Conservation (phyloP, 2,888 invertebrate genomes). For the Piscicola geometra region DNA sequence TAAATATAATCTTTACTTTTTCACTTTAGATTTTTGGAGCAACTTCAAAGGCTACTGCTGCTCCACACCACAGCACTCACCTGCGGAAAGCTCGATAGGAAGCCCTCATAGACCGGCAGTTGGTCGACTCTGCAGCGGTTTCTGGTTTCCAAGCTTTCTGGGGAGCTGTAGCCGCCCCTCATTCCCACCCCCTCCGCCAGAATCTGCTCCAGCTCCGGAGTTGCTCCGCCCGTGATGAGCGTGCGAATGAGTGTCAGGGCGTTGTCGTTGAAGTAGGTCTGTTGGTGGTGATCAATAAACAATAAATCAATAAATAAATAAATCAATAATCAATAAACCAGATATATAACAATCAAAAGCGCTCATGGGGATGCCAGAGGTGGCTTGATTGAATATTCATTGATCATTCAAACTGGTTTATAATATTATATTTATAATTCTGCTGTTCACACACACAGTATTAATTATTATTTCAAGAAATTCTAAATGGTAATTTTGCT, state of each 20-base stretch:
- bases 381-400: too few relatives aligned
- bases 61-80: too few relatives aligned
- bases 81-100: slow-evolving; percentile 77
- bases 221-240: slow-evolving; percentile 97
- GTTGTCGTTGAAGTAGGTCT: slow-evolving; percentile 99
- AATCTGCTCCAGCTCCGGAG: slow-evolving; percentile 96
- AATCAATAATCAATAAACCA: too few relatives aligned
- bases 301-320: too few relatives aligned
- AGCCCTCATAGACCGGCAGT: slow-evolving; percentile 94
- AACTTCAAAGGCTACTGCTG: too few relatives aligned
- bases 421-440: too few relatives aligned
- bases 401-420: too few relatives aligned
- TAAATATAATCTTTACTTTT: not conserved
- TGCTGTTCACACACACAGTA: too few relatives aligned
- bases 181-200: slow-evolving; percentile 98
- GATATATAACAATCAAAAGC: too few relatives aligned
- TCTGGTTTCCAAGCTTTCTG: slow-evolving; percentile 90
- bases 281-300: too few relatives aligned
- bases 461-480: too few relatives aligned
- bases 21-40: not conserved
- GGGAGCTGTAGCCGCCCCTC: slow-evolving; percentile 93
- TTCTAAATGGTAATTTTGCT: not conserved
- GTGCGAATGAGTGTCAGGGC: slow-evolving; percentile 97
- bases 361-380: too few relatives aligned
- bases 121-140: slow-evolving; percentile 97